A percentile compares a stretch with the other conserved stretches of the same genome.
Evolutionary conservation across 2,888 invertebrate species (phyloP).

Genomic region (Allacma fusca): DNA sequence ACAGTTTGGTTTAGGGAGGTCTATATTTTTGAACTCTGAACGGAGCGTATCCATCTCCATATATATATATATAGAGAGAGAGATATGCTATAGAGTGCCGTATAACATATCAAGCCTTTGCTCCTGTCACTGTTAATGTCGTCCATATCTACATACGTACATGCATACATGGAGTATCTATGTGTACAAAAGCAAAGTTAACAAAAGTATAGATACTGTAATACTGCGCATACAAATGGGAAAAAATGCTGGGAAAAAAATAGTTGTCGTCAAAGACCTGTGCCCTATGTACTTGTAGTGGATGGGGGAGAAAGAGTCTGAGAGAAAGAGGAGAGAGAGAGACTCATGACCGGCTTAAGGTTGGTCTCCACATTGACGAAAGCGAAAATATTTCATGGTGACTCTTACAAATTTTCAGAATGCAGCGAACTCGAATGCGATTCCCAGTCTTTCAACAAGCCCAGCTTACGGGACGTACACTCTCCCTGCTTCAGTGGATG

Average conservation of each 20-base stretch:
- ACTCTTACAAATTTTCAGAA: constrained; percentile 50
- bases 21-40: constrained; percentile 16
- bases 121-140: no score
- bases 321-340: constrained; percentile 8
- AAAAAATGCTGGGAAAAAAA: not conserved
- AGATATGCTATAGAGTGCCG: no score
- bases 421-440: constrained; percentile 58
- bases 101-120: no score
- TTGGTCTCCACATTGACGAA: constrained; percentile 33
- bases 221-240: not conserved
- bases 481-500: constrained; percentile 61
- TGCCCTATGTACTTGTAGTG: not conserved
- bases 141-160: no score
- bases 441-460: constrained; percentile 60
- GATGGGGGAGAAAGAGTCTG: not conserved
- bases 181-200: not conserved
- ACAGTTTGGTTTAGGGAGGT: not conserved
- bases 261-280: not conserved
- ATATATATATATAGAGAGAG: not conserved
- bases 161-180: not conserved
- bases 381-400: constrained; percentile 40
- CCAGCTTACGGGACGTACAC: constrained; percentile 60
- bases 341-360: constrained; percentile 34
- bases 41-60: constrained; percentile 3
- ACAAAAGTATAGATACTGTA: not conserved